phyloP scores from a whole-genome alignment of 2,888 invertebrate species.

The Psylliodes chrysocephalus region DNA sequence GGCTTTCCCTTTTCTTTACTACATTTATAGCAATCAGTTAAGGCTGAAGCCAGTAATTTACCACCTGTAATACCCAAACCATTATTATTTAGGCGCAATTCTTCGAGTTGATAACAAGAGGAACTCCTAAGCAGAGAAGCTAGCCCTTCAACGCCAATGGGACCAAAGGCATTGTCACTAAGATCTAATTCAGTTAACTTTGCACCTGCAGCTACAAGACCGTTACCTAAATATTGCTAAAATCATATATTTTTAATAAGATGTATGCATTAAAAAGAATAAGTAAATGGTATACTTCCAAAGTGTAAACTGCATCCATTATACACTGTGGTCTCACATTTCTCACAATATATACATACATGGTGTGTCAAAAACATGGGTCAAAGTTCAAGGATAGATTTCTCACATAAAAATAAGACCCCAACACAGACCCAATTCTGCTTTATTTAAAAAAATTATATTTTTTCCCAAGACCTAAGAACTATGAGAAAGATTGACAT shows the following conservation, averaged over 20 bases:
- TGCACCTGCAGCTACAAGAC: slow-evolving; percentile 83
- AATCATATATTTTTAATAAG: slow-evolving; percentile 36
- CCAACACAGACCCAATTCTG: too few species aligned
- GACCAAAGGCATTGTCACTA: slow-evolving; percentile 97
- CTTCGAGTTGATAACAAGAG: slow-evolving; percentile 84
- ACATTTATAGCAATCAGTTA: slow-evolving; percentile 76
- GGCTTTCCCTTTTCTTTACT: slow-evolving; percentile 75
- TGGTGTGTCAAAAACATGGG: too few species aligned
- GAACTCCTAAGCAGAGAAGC: slow-evolving; percentile 84
- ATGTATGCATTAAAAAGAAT: too few species aligned
- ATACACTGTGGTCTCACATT: too few species aligned
- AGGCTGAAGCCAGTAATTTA: slow-evolving; percentile 79
- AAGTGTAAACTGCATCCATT: too few species aligned
- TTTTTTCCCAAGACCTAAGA: too few species aligned
- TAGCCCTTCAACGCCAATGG: slow-evolving; percentile 91
- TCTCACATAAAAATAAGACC: too few species aligned
- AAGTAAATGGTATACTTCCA: too few species aligned
- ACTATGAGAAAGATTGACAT: too few species aligned
- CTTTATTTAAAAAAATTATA: too few species aligned
- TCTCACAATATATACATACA: too few species aligned
- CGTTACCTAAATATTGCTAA: slow-evolving; percentile 78
- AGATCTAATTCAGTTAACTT: slow-evolving; percentile 86
- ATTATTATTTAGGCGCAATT: slow-evolving; percentile 93
- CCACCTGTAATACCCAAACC: slow-evolving; percentile 94
- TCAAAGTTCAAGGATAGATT: too few species aligned